These are phyloP conservation scores for Mormyrus lacerda DNA, from an alignment of 2,113 vertebrate species.

Conservation along the genomic window DNA sequence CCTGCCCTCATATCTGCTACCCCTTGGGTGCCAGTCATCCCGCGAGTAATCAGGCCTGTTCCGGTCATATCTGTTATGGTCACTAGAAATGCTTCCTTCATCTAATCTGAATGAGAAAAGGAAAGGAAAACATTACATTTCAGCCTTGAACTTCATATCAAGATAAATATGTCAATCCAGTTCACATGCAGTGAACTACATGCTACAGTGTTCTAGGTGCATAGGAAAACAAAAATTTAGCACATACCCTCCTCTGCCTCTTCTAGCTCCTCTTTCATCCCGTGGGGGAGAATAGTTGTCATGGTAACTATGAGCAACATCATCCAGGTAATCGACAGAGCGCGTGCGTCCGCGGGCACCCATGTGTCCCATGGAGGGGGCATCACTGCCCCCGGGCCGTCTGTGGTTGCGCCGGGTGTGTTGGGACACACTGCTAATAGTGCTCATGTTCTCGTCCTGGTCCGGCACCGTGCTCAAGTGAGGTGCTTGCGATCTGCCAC, in stretches of 20 bases:
- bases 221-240: neutral
- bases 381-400: slow-evolving; percentile 29
- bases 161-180: neutral
- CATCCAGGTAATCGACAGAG: slow-evolving; percentile 78
- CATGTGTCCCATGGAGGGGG: slow-evolving; percentile 25
- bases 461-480: slow-evolving; percentile 59
- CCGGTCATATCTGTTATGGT: slow-evolving; percentile 47
- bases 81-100: slow-evolving; percentile 55
- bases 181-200: neutral
- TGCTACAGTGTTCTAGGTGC: neutral
- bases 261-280: slow-evolving; percentile 42
- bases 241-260: slow-evolving; percentile 55
- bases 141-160: neutral
- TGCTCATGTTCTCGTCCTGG: slow-evolving; percentile 62
- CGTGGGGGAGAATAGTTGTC: slow-evolving; percentile 36
- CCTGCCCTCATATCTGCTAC: slow-evolving; percentile 38
- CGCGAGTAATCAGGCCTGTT: slow-evolving; percentile 56
- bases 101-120: slow-evolving; percentile 46
- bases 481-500: slow-evolving; percentile 57
- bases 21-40: slow-evolving; percentile 28
- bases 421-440: slow-evolving; percentile 68
- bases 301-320: slow-evolving; percentile 48
- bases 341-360: slow-evolving; percentile 52
- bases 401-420: slow-evolving; percentile 45
- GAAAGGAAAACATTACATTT: neutral